phyloP scores from a whole-genome alignment of 2,888 invertebrate genomes.

The Neoaliturus tenellus region DNA sequence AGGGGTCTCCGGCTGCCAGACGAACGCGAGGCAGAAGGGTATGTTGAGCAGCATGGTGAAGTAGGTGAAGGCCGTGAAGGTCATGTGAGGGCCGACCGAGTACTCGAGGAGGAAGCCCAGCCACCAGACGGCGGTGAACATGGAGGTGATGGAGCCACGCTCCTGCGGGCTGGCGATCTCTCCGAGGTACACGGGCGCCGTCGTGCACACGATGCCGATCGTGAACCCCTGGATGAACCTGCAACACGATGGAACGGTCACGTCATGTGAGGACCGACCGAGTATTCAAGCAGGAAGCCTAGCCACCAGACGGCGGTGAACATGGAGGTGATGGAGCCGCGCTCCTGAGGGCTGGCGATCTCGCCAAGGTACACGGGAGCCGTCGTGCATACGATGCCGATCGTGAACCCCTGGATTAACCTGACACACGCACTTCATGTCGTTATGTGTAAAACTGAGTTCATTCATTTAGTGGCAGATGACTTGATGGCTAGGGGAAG shows the following conservation, averaged over 20 bases:
- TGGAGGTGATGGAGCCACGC: slow-evolving; percentile 18
- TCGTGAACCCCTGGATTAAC: slow-evolving; percentile 24
- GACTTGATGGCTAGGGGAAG: no score
- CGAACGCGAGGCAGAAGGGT: slow-evolving; percentile 29
- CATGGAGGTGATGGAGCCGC: slow-evolving; percentile 30
- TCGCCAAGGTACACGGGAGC: slow-evolving; percentile 29
- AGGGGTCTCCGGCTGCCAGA: slow-evolving; percentile 34
- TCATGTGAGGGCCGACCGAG: slow-evolving; percentile 21
- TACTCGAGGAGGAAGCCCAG: slow-evolving; percentile 44
- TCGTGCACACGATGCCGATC: slow-evolving; percentile 36
- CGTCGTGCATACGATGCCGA: slow-evolving; percentile 38
- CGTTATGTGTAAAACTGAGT: no score
- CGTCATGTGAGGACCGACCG: slow-evolving; percentile 30
- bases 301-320: slow-evolving; percentile 36
- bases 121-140: slow-evolving; percentile 40
- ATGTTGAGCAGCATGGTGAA: slow-evolving; percentile 31
- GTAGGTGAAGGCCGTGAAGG: slow-evolving; percentile 32
- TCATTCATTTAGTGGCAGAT: no score
- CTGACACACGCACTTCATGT: no score
- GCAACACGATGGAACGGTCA: no score
- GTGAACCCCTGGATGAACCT: slow-evolving; percentile 36
- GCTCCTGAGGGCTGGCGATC: slow-evolving; percentile 20
- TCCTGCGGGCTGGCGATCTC: slow-evolving; percentile 31
- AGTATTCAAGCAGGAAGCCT: slow-evolving; percentile 36
- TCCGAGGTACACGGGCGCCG: slow-evolving; percentile 21